phyloP scores from a whole-genome alignment of 2,113 vertebrate species.

The Melanotaenia duboulayi region DNA sequence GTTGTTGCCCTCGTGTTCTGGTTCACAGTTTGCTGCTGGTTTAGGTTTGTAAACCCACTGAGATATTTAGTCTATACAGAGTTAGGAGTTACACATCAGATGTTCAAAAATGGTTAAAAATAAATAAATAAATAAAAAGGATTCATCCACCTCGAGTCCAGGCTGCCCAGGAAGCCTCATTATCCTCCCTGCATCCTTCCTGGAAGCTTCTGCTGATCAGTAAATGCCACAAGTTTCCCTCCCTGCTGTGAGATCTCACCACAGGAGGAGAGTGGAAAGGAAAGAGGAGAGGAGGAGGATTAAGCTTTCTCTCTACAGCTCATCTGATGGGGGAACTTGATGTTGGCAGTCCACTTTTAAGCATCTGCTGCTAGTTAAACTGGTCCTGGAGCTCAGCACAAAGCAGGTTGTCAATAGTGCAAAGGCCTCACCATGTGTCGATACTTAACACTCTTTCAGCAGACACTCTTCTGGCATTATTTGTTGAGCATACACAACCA shows the following conservation, averaged over 20 bases:
- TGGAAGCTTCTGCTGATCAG: constrained; percentile 61
- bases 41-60: constrained; percentile 10
- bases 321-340: background rate
- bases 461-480: constrained; percentile 10
- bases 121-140: constrained; percentile 11
- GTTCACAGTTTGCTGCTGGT: constrained; percentile 12
- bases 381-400: constrained; percentile 18
- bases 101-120: constrained; percentile 13
- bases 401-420: constrained; percentile 9
- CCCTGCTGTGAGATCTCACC: constrained; percentile 49
- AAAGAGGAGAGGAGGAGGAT: constrained; percentile 7
- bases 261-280: constrained; percentile 20
- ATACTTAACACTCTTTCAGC: constrained; percentile 16
- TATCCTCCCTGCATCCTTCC: constrained; percentile 61
- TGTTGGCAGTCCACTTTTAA: constrained; percentile 15
- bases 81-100: constrained; percentile 2
- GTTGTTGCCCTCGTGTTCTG: background rate
- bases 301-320: background rate
- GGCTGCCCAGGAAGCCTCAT: constrained; percentile 63
- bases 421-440: constrained; percentile 6
- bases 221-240: constrained; percentile 70
- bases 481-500: constrained; percentile 23
- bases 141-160: constrained; percentile 50
- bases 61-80: constrained; percentile 21
- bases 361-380: constrained; percentile 28